phyloP scores from a whole-genome alignment of 2,797 vertebrate genomes.

The Semaprochilodus insignis region DNA sequence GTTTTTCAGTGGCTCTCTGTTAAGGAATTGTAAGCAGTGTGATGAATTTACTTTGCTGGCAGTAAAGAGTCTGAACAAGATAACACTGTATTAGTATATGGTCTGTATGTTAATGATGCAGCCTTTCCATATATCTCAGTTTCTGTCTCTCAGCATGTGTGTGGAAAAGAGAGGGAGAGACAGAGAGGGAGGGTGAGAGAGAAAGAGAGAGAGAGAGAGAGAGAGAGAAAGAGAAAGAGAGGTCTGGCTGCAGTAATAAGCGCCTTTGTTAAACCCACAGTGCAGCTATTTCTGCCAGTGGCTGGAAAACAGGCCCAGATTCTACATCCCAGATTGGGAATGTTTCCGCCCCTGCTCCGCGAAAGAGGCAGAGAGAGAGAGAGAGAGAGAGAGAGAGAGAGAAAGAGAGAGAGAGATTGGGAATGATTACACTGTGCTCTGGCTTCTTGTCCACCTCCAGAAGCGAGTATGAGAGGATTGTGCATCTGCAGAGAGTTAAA shows the following conservation, averaged over 20 bases:
- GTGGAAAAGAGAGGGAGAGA: not conserved
- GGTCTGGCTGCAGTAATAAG: slow-evolving; percentile 70
- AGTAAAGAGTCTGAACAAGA: slow-evolving; percentile 1
- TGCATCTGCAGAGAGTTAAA: not conserved
- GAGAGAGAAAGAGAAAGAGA: slow-evolving; percentile 9
- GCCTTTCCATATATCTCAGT: not conserved
- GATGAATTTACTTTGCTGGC: not conserved
- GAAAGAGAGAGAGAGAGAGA: slow-evolving; percentile 22
- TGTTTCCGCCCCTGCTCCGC: slow-evolving; percentile 65
- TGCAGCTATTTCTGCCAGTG: slow-evolving; percentile 75
- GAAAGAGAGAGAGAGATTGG: not conserved
- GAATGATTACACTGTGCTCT: slow-evolving; percentile 3
- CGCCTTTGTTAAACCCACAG: slow-evolving; percentile 82
- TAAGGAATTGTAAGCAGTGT: slow-evolving; percentile 26
- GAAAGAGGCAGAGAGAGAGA: not conserved
- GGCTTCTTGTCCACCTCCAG: slow-evolving; percentile 23
- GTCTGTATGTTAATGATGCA: slow-evolving; percentile 43
- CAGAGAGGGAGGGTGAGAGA: slow-evolving; percentile 21
- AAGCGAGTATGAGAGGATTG: not conserved
- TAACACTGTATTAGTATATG: slow-evolving; percentile 16
- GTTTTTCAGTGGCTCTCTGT: not conserved
- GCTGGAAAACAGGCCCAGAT: slow-evolving; percentile 80
- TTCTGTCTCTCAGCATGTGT: slow-evolving; percentile 12
- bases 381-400: not conserved
- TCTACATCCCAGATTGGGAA: slow-evolving; percentile 75